Conservation (phyloP, 2,797 vertebrate genomes). For the Rhadinocentrus ornatus region DNA sequence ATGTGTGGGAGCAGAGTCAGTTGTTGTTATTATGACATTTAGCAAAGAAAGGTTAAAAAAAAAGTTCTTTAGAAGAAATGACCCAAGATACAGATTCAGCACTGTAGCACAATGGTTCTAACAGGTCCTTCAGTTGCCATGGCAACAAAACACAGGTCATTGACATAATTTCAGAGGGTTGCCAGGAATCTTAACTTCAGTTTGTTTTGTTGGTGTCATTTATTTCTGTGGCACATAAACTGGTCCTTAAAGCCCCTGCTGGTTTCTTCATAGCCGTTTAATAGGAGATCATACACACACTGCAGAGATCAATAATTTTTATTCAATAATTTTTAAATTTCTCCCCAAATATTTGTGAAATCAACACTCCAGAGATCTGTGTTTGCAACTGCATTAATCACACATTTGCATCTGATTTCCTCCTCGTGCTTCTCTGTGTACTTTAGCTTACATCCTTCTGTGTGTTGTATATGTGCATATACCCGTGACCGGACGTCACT, state of each 20-base stretch:
- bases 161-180: constrained; percentile 61
- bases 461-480: constrained; percentile 1
- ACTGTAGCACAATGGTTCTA: constrained; percentile 41
- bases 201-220: constrained; percentile 23
- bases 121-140: constrained; percentile 60
- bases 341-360: neutral
- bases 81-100: constrained; percentile 34
- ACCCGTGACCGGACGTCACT: neutral
- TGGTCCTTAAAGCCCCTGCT: neutral
- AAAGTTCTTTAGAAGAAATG: constrained; percentile 43
- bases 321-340: neutral
- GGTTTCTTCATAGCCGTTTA: neutral
- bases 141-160: constrained; percentile 61
- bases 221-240: neutral
- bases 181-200: constrained; percentile 35
- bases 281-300: neutral
- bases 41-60: constrained; percentile 55
- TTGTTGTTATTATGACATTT: constrained; percentile 60
- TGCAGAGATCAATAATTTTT: neutral
- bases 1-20: constrained; percentile 26
- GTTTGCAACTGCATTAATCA: constrained; percentile 28
- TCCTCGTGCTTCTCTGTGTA: constrained; percentile 11
- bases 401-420: constrained; percentile 39
- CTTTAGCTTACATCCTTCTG: constrained; percentile 6
- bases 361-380: constrained; percentile 4